A percentile compares a stretch with the other conserved stretches of the same genome.
phyloP scores from a whole-genome alignment of 2,888 invertebrate species.

The Athalia circularis region DNA sequence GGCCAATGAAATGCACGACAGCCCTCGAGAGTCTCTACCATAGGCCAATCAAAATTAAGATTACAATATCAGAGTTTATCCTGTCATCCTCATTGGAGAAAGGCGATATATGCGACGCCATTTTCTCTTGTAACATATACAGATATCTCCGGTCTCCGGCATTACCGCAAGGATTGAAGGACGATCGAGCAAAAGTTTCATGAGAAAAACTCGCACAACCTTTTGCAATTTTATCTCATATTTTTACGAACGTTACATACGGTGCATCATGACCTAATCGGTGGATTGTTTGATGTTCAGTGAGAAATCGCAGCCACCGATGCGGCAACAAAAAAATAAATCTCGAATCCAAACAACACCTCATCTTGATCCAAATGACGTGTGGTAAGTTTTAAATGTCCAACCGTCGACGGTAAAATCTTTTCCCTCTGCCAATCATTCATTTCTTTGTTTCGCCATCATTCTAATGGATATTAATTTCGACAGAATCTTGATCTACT shows the following conservation, averaged over 20 bases:
- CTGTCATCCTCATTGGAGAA: conserved; percentile 2
- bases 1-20: too few species aligned
- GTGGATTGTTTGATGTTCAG: not conserved
- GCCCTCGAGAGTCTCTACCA: not conserved
- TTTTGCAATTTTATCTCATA: not conserved
- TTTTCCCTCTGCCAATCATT: not conserved
- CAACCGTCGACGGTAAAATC: not conserved
- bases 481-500: not conserved
- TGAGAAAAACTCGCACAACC: too few species aligned
- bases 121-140: conserved; percentile 1
- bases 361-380: not conserved
- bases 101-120: conserved; percentile 7
- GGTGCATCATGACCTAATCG: not conserved
- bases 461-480: not conserved
- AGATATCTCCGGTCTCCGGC: too few species aligned
- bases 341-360: not conserved
- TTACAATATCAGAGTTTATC: not conserved
- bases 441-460: not conserved
- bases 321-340: not conserved
- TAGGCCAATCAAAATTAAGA: not conserved
- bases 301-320: not conserved
- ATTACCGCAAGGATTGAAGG: too few species aligned
- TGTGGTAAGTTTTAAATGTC: conserved; percentile 20
- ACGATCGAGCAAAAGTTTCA: too few species aligned
- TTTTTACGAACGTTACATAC: not conserved